Evolutionary conservation across 2,888 invertebrate species (phyloP), one percentile per base, ranked within the genome.

Genomic region (Andrena haemorrhoa): DNA sequence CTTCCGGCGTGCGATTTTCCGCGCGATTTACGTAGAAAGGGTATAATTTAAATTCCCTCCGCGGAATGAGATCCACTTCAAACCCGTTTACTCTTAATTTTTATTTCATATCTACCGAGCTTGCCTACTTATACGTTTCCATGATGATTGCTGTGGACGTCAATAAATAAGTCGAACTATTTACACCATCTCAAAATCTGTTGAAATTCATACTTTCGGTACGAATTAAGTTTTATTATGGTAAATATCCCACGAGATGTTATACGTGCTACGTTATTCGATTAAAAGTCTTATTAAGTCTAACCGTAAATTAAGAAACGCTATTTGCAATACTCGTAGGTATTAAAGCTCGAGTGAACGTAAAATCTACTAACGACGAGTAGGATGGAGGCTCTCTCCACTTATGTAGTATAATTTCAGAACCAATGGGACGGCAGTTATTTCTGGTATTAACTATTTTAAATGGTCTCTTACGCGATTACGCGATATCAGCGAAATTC

Each of bases 1-100:
- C 65, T 77, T 79, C 70, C 70, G 78, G 35, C 65, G 29, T 8
- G 61, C 60, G 56, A 79, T 79, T 80, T 72, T 72, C 65, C 70
- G 60, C 58, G 10, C 70, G 70, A 70, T 51, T 77, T 79, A 29
- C 35, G 29, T 16, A 35, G 47, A 68, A 56, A 68, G 20, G 56
- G 53, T 56, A n/a, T 72, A 70, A 53, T 53, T 70, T 63, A 29
- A 63, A 61, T 53, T 41, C 16, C 41, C 41, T 16, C 61, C 53
- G n/a, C n/a, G 58, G 51, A 41, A 68, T 47, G 33, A 49, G 31
- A 61, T 61, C 31, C 31, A 23, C 31, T 33, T 63, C 58, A 29
- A 41, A 41, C 47, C 5, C 10, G 26, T 26, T 64, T 23, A 6
- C 23, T 41, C 26, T n/a, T 16, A 51, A 51, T 31, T 23, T n/a